Evolutionary conservation across 2,113 vertebrate genomes (phyloP), one percentile per base, ranked within the genome.

Genomic region (Megaceryle torquata): DNA sequence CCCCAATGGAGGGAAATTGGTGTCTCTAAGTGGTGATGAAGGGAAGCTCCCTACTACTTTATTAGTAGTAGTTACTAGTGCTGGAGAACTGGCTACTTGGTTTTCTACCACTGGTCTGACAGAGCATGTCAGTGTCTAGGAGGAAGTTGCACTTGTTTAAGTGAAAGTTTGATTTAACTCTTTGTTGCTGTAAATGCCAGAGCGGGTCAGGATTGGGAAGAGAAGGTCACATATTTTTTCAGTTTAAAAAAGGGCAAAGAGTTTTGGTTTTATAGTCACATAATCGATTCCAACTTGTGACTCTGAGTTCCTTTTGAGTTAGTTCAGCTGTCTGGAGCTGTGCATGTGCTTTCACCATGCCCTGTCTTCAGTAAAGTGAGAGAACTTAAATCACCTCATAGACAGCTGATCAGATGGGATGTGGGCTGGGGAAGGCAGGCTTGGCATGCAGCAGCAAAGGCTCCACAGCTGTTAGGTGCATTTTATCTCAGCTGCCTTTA

Each of bases 321-420:
- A 61, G 16, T 28, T 93, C 33, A 71, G 76, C 67, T 48, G 20
- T 12, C 39, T 54, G 44, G 56, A 51, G 25, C 5, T 19, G 17
- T 11, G 46, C 0, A 0, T 0, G 0, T 16, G 63, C 44, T 64
- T 56, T 4, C 35, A 1, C 31, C 0, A 0, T 37, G 19, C 15
- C 26, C 59, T 0, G 1, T 43, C 54, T 25, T 44, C 10, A 12
- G 41, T 31, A 41, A 18, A 59, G n/a, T 1, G 41, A 15, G 72
- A 13, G 53, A 25, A 31, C 60, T 50, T n/a, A 10, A 50, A 24
- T 54, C 39, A 4, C 39, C 25, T 33, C 3, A 3, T 7, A 11
- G 85, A 20, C 1, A 2, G 67, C 5, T 31, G 54, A 15, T 15
- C 14, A 9, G 54, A 25, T 28, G 67, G 16, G 59, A 4, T 15